Base-by-base conservation (phyloP, 1,140 invertebrate species). In the Diabrotica virgifera region DNA sequence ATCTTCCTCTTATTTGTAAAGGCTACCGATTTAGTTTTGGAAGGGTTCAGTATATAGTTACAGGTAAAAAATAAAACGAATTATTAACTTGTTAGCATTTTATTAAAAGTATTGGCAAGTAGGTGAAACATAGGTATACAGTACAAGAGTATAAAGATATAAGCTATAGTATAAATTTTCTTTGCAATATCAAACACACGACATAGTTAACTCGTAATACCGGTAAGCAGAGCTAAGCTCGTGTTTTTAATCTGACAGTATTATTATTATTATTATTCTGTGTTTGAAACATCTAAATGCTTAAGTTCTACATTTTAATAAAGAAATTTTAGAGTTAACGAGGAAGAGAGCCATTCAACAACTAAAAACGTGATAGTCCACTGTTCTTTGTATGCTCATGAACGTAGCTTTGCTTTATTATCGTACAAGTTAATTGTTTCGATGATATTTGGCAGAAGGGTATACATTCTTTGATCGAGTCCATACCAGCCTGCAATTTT, bases 121-220 rank as follows among this genome's bases (percentile, higher is more conserved):
- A 72, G 69, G 68, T 68, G 68, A 72, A 70, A 72, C 64, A 68
- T 66, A 72, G 57, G 66, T 72, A 66, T 71, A 71, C 65, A 70
- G 60, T 72, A 72, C 67, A 71, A 71, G 70, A 72, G 70, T 72
- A 72, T 72, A 72, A 72, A 72, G 68, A 66, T 72, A 70, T 64
- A 71, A 71, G 70, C 70, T 69, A 63, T 50, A 57, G 55, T 63
- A 63, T 56, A 56, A 57, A 63, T 57, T 63, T 63, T 57, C 11
- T 51, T 61, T 52, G 37, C 38, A 57, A 63, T 63, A 63, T 63
- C 40, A 56, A 63, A 62, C 60, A 62, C 46, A 14, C 53, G 36
- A 53, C 54, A 66, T 62, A 61, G 63, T 55, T 24, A 65, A 68
- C 63, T 65, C 63, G 63, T 65, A 62, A 62, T 59, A 52, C 59